Base-by-base conservation (phyloP, 2,797 vertebrate genomes). In the Leptatherina wallacei region DNA sequence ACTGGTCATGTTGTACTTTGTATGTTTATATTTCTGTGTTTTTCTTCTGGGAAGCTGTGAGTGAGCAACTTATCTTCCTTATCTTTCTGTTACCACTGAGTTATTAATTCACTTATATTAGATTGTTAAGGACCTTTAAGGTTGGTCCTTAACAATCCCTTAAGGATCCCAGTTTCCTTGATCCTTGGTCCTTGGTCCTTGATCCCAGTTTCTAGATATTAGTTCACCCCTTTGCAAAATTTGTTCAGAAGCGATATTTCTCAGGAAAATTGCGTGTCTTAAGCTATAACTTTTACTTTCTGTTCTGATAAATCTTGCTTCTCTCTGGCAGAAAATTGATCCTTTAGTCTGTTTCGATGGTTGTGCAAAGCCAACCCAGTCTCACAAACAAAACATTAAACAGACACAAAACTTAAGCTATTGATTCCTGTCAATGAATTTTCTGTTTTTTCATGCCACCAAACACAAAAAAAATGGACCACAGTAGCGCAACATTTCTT, bases 11-110 rank as follows among this genome's bases (percentile, higher is more conserved):
- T 68, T 22, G 18, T 20, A 56, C 52, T 2, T 27, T 56, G 30
- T 69, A 44, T 63, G 44, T 61, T 71, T 62, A 61, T 65, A 22
- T 57, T 62, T 65, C 32, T 44, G 24, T n/a, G 22, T 58, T 70
- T 72, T 51, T 51, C 18, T 36, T 54, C 2, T 0, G 40, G 4
- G 44, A n/a, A 24, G 1, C 2, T 56, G 6, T 16, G 5, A 69
- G 55, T 44, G 16, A 35, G 30, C 40, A 32, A 32, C 27, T 51
- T 22, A 24, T 64, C 10, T 0, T 49, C 6, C 27, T 51, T 22
- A 24, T 64, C 10, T 0, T 49, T 9, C 30, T 30, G 6, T 62
- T 52, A 74, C 18, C 30, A 22, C 40, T 10, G 8, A 66, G 11
- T 2, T 52, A 0, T 61, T 68, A 36, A 59, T 75, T 67, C 16